Conservation (phyloP, 2,113 vertebrate species). For the Strix uralensis region DNA sequence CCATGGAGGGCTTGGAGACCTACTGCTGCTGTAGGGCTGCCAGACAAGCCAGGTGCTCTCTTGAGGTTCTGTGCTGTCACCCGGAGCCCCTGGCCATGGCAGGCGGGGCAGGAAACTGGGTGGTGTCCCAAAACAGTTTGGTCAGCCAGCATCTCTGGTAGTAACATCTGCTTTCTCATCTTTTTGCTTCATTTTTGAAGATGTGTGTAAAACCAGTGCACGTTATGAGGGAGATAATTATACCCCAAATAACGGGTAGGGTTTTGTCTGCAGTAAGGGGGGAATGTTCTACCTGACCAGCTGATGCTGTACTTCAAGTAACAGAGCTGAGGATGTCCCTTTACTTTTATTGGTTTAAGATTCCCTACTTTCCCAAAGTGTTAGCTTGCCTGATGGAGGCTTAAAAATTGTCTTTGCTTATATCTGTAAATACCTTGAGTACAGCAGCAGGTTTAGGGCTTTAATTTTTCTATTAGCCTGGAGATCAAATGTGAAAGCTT, state of each 20-base stretch:
- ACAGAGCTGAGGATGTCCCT: not conserved
- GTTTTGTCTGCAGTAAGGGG: not conserved
- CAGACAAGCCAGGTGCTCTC: not conserved
- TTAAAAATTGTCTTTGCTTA: not conserved
- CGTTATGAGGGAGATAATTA: not conserved
- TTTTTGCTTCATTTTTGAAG: not conserved
- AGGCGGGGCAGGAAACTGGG: not conserved
- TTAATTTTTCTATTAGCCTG: not conserved
- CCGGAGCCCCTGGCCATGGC: not conserved
- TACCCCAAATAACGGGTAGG: not conserved
- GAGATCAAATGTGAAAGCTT: not conserved
- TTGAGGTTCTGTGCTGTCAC: not conserved
- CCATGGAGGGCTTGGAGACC: not conserved
- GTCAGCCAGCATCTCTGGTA: not conserved
- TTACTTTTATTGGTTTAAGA: not conserved
- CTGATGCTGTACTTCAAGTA: not conserved
- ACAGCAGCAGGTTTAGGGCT: not conserved
- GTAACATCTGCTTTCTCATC: not conserved
- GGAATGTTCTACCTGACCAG: not conserved
- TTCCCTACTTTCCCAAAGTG: not conserved
- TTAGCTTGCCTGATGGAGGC: not conserved
- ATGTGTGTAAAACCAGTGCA: not conserved
- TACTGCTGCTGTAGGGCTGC: not conserved
- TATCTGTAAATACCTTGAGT: not conserved
- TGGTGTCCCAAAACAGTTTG: not conserved